Conservation (phyloP, 2,113 vertebrate genomes). For the Cygnus atratus region DNA sequence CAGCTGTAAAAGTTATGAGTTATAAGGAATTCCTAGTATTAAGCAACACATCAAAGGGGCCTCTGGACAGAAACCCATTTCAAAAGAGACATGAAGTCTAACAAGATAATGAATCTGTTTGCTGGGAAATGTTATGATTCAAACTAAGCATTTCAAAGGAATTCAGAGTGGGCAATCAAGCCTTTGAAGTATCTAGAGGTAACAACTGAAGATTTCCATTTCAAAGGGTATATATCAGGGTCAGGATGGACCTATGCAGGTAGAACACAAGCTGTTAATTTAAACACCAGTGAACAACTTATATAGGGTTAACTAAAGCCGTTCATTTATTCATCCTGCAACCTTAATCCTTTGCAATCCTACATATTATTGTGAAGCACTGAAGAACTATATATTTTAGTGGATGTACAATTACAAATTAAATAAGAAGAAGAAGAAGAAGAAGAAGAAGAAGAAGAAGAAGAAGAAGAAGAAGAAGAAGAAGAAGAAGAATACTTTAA, state of each 20-base stretch:
- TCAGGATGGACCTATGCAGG: not conserved
- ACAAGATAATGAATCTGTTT: conserved; percentile 7
- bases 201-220: conserved; percentile 52
- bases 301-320: not conserved
- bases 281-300: not conserved
- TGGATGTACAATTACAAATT: not conserved
- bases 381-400: not conserved
- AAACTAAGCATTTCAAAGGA: conserved; percentile 56
- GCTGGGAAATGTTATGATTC: conserved; percentile 17
- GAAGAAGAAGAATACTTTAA: too few relatives aligned
- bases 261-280: not conserved
- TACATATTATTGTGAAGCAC: not conserved
- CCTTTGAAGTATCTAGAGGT: not conserved
- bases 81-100: not conserved
- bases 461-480: too few relatives aligned
- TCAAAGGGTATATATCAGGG: conserved; percentile 6
- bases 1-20: not conserved
- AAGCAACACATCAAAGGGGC: not conserved
- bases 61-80: not conserved
- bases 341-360: not conserved
- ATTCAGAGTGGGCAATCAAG: not conserved
- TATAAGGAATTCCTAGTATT: not conserved
- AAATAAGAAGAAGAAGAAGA: too few relatives aligned
- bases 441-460: too few relatives aligned
- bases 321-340: not conserved